Base-by-base conservation (phyloP, 2,888 invertebrate species). In the Rotaria sp. region DNA sequence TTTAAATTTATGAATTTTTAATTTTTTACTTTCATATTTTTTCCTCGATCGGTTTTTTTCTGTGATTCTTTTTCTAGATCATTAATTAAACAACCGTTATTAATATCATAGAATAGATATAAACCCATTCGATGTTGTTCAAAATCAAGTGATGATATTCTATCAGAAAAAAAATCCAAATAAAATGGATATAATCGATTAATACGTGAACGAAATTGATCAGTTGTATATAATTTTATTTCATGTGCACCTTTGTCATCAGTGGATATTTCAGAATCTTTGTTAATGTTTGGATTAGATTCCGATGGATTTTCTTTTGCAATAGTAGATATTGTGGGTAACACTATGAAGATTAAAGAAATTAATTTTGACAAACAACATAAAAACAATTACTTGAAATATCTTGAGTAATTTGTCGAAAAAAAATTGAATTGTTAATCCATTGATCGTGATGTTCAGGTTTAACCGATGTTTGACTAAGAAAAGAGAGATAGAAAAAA, bases 71-170 rank as follows among this genome's bases (percentile, higher is more conserved):
- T 45, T 45, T 80, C 80, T 2, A 80, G 11, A 80, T 80, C 45
- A 45, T 80, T 45, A 26, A 80, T 45, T n/a, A 80, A 45, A 67
- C 18, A 21, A 15, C 67, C 67, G 2, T 26, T 11, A 45, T 80
- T 80, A 45, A 45, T 11, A 80, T 80, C 80, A 45, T 80, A 80
- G 13, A 80, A 80, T 26, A 80, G 26, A 45, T 80, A 45, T 80
- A 80, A 45, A 45, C 80, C 80, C 80, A 80, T 80, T 45, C 45
- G 41, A n/a, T 80, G 80, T 45, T 80, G 80, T 45, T 80, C 80
- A n/a, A 80, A 80, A 45, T 80, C 80, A 26, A 80, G 45, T 26
- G 80, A 45, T n/a, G 80, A 80, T 26, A 80, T 5, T 80, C 45
- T 41, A n/a, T 80, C 80, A 11, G 80, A 4, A n/a, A 80, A 80